Evolutionary conservation across 2,888 invertebrate species (phyloP).

Genomic region (Pachycephus smyrnensis): DNA sequence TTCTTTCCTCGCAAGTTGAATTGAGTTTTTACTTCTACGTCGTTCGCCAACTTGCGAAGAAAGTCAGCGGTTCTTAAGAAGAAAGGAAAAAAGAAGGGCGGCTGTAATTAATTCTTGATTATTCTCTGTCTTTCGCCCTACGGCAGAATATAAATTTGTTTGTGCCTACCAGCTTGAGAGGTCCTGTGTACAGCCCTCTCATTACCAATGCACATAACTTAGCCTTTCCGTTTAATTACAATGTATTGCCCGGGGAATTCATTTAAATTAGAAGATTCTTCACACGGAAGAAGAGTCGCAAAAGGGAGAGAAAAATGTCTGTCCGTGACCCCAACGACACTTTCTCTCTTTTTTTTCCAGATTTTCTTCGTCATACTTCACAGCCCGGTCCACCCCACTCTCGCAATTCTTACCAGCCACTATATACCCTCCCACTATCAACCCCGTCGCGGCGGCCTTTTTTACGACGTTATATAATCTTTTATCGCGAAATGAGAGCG

Average conservation of each 20-base stretch:
- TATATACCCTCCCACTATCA: neutral
- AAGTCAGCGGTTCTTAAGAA: conserved; percentile 1
- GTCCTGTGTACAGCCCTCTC: conserved; percentile 4
- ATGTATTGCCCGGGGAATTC: conserved; percentile 21
- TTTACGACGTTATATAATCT: neutral
- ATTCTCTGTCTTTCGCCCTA: conserved; percentile 21
- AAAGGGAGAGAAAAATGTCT: neutral
- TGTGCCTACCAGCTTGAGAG: conserved; percentile 6
- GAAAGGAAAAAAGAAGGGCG: conserved; percentile 6
- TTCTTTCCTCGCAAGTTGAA: neutral
- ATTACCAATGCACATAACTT: conserved; percentile 22
- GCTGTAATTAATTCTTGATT: conserved; percentile 42
- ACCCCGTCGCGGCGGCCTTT: neutral
- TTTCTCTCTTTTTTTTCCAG: neutral
- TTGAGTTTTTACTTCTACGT: neutral
- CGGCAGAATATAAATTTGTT: conserved; percentile 15
- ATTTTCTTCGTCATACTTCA: neutral
- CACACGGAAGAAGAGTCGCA: neutral
- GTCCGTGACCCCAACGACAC: neutral
- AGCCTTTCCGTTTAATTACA: conserved; percentile 20
- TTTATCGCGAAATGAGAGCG: neutral
- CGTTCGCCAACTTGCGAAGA: neutral
- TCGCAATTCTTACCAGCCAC: neutral
- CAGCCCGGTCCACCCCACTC: neutral
- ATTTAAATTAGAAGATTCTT: conserved; percentile 18